These are phyloP conservation scores for Vipera latastei DNA, from an alignment of 2,797 vertebrate genomes.

Conservation along the genomic window DNA sequence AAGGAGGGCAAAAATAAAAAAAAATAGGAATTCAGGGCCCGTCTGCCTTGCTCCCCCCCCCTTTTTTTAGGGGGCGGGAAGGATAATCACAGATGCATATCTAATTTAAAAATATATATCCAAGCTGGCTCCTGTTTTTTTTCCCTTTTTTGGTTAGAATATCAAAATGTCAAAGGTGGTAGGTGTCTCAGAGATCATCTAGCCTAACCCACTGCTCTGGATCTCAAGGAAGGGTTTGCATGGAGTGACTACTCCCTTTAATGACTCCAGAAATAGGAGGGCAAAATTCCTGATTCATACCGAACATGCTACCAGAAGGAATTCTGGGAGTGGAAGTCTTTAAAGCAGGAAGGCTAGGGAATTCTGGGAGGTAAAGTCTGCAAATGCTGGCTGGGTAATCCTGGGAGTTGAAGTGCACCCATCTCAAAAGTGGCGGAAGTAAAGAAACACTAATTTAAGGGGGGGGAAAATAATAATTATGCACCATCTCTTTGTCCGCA, in stretches of 20 bases:
- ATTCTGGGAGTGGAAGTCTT: too few relatives aligned
- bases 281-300: too few relatives aligned
- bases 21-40: too few relatives aligned
- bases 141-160: not conserved
- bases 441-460: not conserved
- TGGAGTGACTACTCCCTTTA: not conserved
- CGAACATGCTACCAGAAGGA: too few relatives aligned
- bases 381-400: not conserved
- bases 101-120: not conserved
- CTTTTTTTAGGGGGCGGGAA: too few relatives aligned
- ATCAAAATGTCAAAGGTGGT: not conserved
- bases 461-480: not conserved
- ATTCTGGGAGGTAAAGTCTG: not conserved
- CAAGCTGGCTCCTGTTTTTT: not conserved
- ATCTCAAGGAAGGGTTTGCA: not conserved
- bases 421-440: not conserved
- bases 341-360: not conserved
- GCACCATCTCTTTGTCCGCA: not conserved
- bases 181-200: not conserved
- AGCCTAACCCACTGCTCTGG: not conserved
- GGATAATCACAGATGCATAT: not conserved
- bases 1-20: not conserved
- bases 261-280: not conserved
- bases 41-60: too few relatives aligned
- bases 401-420: not conserved